Evolutionary conservation across 23 tunicate species (phyloP), one percentile per base, ranked within the genome.

Genomic region (Diplosoma virens): DNA sequence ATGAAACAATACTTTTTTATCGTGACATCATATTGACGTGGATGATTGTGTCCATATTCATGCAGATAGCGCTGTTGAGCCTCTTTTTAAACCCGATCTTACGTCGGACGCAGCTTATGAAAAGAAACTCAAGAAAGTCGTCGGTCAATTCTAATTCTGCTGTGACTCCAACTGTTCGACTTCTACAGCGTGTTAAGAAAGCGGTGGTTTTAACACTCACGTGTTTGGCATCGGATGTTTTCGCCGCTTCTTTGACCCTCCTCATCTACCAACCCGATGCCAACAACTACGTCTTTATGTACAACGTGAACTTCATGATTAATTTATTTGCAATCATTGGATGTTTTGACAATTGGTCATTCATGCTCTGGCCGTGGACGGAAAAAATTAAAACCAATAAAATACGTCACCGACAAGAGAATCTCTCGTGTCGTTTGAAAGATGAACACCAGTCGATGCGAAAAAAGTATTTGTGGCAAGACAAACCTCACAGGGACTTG

Each of bases 291-390:
- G 52, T 45, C 16, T 16, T 45, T 11, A 59, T 47, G 23, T 79
- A 79, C 64, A 64, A 59, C 55, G 7, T 83, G 30, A 76, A 74
- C 29, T 63, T 83, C 1, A 18, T 34, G 9, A 47, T 83, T 5
- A 83, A 83, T 31, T 67, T 83, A 16, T 28, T 65, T 14, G 71
- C 71, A 24, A 83, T 59, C 21, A 48, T 83, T 4, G 81, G 79
- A 21, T 83, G 81, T 48, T 83, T 71, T 53, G 88, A 83, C 54
- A 47, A 83, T 53, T 83, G 88, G 88, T 33, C 48, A 30, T 27
- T 11, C 29, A 75, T 83, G 81, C 37, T 83, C 1, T 47, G 33
- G 46, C 88, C 88, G 0, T 83, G 88, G 83, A 11, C 16, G 14
- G 11, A 11, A 45, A 45, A 45, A 16, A 9, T 45, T 9, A 45